These are phyloP conservation scores for Proterorhinus semilunaris DNA, from an alignment of 2,113 vertebrate genomes.

Conservation along the genomic window DNA sequence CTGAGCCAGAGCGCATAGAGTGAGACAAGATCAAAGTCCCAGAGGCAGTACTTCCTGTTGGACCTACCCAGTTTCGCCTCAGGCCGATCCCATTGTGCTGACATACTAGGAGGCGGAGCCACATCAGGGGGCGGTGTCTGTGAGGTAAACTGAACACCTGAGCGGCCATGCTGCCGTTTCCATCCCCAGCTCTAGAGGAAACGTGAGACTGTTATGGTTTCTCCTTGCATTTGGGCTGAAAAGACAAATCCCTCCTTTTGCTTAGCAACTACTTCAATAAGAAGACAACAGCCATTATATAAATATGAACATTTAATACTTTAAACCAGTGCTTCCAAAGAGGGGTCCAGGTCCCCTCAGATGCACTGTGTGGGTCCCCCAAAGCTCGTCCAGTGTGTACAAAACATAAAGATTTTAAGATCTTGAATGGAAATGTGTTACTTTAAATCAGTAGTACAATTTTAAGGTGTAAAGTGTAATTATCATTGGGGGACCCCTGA, in stretches of 20 bases:
- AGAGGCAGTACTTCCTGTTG: slow-evolving; percentile 16
- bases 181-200: background rate
- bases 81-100: slow-evolving; percentile 31
- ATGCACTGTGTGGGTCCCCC: too few species aligned
- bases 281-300: background rate
- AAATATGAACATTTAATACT: background rate
- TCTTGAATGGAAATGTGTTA: too few species aligned
- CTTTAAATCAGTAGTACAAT: too few species aligned
- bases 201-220: slow-evolving; percentile 9
- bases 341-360: too few species aligned
- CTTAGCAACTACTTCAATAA: background rate
- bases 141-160: slow-evolving; percentile 11
- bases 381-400: too few species aligned
- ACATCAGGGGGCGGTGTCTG: slow-evolving; percentile 39
- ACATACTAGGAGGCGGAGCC: slow-evolving; percentile 44
- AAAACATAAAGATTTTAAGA: too few species aligned
- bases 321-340: background rate
- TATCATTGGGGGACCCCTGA: too few species aligned
- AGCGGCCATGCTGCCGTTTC: background rate
- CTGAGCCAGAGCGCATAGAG: background rate
- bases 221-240: background rate
- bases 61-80: slow-evolving; percentile 48
- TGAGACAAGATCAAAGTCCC: slow-evolving; percentile 36
- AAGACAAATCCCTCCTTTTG: background rate
- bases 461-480: too few species aligned